Evolutionary conservation across 2,113 vertebrate species (phyloP).

Genomic region (Clarias magur): DNA sequence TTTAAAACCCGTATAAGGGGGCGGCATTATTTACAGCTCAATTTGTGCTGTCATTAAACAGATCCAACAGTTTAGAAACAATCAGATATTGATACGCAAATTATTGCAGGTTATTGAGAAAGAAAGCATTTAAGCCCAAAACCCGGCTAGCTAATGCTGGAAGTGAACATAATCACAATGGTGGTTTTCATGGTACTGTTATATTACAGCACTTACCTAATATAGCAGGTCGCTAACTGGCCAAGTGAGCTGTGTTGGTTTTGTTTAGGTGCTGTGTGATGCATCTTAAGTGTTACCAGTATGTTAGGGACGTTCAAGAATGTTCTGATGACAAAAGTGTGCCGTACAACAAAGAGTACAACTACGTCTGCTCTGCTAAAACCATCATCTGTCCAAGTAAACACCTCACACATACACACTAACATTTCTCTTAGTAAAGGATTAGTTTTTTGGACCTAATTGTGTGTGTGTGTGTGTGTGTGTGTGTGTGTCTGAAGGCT

Average conservation of each 20-base stretch:
- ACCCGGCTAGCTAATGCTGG: background rate
- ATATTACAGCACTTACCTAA: no score
- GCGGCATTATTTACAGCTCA: background rate
- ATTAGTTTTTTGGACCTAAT: background rate
- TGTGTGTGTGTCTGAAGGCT: slow-evolving; percentile 63
- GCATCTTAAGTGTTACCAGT: slow-evolving; percentile 78
- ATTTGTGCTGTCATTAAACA: background rate
- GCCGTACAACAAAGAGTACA: slow-evolving; percentile 76
- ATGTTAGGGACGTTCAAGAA: slow-evolving; percentile 43
- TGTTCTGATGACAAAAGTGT: slow-evolving; percentile 71
- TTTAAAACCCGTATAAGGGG: background rate
- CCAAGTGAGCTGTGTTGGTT: background rate
- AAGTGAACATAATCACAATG: no score
- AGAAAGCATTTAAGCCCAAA: background rate
- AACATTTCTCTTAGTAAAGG: background rate
- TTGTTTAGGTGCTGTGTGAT: slow-evolving; percentile 78
- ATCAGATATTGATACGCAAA: background rate
- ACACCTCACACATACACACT: background rate
- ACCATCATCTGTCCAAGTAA: slow-evolving; percentile 79
- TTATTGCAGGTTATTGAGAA: background rate
- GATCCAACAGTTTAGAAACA: background rate
- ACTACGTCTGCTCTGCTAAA: slow-evolving; percentile 65
- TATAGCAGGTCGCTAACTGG: no score
- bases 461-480: background rate
- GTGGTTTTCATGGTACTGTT: no score